These are phyloP conservation scores for Lepidurus apus DNA, from an alignment of 1,140 invertebrate genomes.

Conservation along the genomic window DNA sequence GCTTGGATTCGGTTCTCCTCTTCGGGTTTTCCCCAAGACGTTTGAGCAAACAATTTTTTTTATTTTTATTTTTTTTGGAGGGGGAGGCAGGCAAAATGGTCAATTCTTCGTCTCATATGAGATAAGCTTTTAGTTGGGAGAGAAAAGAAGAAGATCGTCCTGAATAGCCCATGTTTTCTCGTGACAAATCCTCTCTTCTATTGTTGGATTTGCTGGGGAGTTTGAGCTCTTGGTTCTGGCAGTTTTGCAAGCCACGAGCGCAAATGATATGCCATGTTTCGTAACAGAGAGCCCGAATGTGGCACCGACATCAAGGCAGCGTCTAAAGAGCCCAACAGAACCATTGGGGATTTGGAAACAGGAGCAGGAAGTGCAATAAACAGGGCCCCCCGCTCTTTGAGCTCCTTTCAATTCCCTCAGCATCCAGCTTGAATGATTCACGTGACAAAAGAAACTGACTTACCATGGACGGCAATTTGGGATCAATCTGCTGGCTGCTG, in stretches of 20 bases:
- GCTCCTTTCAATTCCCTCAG: constrained; percentile 10
- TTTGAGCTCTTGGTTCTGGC: constrained; percentile 14
- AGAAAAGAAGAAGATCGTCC: background rate
- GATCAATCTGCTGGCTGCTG: background rate
- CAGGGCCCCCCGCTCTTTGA: background rate
- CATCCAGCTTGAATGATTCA: background rate
- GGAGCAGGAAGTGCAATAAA: constrained; percentile 5
- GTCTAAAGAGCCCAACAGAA: background rate
- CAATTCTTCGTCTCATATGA: constrained; percentile 14
- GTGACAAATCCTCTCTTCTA: constrained; percentile 7
- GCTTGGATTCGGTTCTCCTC: background rate
- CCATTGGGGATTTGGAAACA: constrained; percentile 8
- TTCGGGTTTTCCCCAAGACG: background rate
- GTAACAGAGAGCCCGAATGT: background rate
- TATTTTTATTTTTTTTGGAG: background rate
- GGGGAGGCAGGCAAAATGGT: background rate
- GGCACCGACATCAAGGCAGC: too few species aligned
- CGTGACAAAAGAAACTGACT: background rate
- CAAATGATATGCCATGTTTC: constrained; percentile 19
- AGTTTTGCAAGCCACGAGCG: background rate
- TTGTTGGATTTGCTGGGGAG: background rate
- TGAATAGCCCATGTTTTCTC: constrained; percentile 14
- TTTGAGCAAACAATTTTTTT: background rate
- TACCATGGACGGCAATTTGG: background rate
- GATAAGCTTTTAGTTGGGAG: constrained; percentile 5